Evolutionary conservation across 1,140 invertebrate species (phyloP), one percentile per base, ranked within the genome.

Genomic region (Sipha flava): DNA sequence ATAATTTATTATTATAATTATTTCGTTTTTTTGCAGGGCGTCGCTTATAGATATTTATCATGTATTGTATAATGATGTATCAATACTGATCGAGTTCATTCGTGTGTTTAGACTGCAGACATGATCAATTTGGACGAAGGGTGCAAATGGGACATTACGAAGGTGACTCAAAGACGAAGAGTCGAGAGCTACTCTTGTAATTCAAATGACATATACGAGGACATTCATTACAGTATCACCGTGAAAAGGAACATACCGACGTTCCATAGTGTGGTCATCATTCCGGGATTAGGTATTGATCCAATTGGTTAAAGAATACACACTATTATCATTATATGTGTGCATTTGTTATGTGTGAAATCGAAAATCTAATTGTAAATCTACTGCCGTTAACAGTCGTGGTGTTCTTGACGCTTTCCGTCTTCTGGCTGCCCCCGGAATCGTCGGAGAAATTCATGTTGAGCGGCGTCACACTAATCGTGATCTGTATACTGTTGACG

Each of bases 381-480:
- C 5, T 40, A 40, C 37, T 40, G 10, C n/a, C 2, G 12, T 68
- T 68, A 87, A 81, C 83, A 87, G 90, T 89, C 37, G 88, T 91
- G 66, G 86, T 91, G 1, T 83, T 91, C 5, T 81, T 92, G 77
- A 89, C 88, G 1, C 82, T 92, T 37, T 84, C 88, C 7, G 87
- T 86, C 3, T 92, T 92, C 83, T 91, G 90, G 88, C 82, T 92
- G 68, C 90, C 91, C 18, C 89, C 90, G 0, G 87, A 89, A 81
- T 87, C 90, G 82, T 88, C 88, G 21, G 90, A 90, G 82, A 91
- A 91, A 84, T 87, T 91, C 26, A 85, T 88, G 31, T 82, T 91
- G n/a, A 89, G 88, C 80, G 88, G 88, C 23, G 86, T 87, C 62
- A 89, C 88, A 4, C 86, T 88, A 16, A 82, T 91, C 0, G 86